phyloP scores from a whole-genome alignment of 2,113 vertebrate species.

The Dendrocopos noguchii region DNA sequence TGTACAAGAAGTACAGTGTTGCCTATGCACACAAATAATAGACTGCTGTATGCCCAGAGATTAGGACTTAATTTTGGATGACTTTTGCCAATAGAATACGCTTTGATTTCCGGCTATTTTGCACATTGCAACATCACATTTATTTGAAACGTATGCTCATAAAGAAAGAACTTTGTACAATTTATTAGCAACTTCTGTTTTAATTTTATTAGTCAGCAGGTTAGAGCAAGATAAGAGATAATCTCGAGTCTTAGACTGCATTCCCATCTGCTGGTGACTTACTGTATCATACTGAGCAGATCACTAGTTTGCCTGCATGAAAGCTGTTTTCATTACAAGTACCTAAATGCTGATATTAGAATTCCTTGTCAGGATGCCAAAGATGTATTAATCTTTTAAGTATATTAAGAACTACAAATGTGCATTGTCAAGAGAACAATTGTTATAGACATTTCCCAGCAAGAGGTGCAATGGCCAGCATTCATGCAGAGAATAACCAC shows the following conservation, averaged over 20 bases:
- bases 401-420: not conserved
- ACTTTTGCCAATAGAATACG: not conserved
- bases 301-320: not conserved
- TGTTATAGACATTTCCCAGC: not conserved
- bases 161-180: not conserved
- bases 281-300: not conserved
- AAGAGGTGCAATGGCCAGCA: not conserved
- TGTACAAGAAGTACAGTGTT: not conserved
- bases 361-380: not conserved
- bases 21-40: not conserved
- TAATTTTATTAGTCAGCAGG: not conserved
- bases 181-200: not conserved
- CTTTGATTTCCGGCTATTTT: not conserved
- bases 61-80: not conserved
- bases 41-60: not conserved
- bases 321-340: not conserved
- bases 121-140: not conserved
- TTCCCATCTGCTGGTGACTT: not conserved
- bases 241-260: not conserved
- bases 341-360: not conserved
- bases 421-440: not conserved
- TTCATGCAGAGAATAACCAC: not conserved
- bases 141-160: not conserved
- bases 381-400: not conserved
- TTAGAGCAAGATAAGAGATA: not conserved